These are phyloP conservation scores for Amblyopsis rosae DNA, from an alignment of 2,113 vertebrate species.

Conservation along the genomic window DNA sequence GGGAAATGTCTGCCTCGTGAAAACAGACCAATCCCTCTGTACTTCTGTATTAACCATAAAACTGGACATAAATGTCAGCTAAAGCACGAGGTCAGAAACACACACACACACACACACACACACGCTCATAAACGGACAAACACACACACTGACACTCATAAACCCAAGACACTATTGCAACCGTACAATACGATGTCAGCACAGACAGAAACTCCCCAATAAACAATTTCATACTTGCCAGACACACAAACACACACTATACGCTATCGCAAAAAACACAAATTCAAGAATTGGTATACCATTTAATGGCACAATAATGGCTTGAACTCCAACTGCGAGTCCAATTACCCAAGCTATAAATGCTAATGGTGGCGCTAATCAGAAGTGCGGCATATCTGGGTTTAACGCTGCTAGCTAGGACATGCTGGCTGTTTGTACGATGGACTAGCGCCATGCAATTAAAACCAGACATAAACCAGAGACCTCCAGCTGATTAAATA, in stretches of 20 bases:
- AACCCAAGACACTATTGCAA: not conserved
- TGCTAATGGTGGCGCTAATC: conserved; percentile 59
- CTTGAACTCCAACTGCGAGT: conserved; percentile 59
- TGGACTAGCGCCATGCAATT: conserved; percentile 31
- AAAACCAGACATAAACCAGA: conserved; percentile 41
- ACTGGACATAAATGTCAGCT: no score
- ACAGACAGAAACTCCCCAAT: no score
- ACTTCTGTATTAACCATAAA: no score
- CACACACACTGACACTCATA: not conserved
- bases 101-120: not conserved
- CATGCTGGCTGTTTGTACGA: conserved; percentile 21
- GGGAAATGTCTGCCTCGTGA: no score
- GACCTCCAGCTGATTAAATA: conserved; percentile 44
- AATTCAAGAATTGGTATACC: conserved; percentile 22
- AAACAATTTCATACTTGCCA: not conserved
- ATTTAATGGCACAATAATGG: conserved; percentile 56
- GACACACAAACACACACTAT: not conserved
- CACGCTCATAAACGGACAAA: not conserved
- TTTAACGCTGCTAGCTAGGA: conserved; percentile 39
- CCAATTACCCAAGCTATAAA: conserved; percentile 66
- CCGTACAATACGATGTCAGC: not conserved
- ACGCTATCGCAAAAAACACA: not conserved
- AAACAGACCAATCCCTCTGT: no score
- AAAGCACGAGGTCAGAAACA: not conserved
- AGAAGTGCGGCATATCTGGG: conserved; percentile 30